phyloP scores from a whole-genome alignment of 2,888 invertebrate species.

The Hyposoter didymator region DNA sequence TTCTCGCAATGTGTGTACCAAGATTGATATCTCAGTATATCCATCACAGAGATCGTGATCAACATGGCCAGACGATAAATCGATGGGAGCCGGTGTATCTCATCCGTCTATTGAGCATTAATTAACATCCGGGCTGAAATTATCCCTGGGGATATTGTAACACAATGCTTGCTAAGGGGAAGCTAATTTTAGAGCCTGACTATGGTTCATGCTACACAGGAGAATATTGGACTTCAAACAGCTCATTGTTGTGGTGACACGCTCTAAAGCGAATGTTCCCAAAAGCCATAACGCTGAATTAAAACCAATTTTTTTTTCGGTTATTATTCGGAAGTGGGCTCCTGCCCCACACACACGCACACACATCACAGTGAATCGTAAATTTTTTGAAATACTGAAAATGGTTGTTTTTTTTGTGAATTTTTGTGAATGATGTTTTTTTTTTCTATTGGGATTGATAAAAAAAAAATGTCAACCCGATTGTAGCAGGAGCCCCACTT shows the following conservation, averaged over 20 bases:
- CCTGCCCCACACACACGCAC: too few species aligned
- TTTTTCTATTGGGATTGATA: too few species aligned
- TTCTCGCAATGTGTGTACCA: neutral
- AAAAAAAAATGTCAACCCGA: too few species aligned
- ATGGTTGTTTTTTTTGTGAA: too few species aligned
- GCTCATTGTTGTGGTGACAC: constrained; percentile 44
- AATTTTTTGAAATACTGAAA: too few species aligned
- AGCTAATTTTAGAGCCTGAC: constrained; percentile 5
- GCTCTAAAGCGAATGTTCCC: neutral
- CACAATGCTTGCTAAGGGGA: constrained; percentile 26
- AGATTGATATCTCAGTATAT: constrained; percentile 3
- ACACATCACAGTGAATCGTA: too few species aligned
- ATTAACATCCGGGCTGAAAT: constrained; percentile 33
- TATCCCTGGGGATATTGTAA: constrained; percentile 47
- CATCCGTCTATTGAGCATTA: constrained; percentile 43
- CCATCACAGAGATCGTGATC: constrained; percentile 18
- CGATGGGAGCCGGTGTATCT: neutral
- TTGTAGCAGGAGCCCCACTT: too few species aligned
- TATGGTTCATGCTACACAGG: neutral
- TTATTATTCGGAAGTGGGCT: too few species aligned
- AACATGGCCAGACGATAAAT: neutral
- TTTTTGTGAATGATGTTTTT: too few species aligned
- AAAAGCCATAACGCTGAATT: neutral
- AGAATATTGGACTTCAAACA: constrained; percentile 23
- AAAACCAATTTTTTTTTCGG: neutral